phyloP scores from a whole-genome alignment of 1,140 invertebrate species.

The Meloidogyne exigua region DNA sequence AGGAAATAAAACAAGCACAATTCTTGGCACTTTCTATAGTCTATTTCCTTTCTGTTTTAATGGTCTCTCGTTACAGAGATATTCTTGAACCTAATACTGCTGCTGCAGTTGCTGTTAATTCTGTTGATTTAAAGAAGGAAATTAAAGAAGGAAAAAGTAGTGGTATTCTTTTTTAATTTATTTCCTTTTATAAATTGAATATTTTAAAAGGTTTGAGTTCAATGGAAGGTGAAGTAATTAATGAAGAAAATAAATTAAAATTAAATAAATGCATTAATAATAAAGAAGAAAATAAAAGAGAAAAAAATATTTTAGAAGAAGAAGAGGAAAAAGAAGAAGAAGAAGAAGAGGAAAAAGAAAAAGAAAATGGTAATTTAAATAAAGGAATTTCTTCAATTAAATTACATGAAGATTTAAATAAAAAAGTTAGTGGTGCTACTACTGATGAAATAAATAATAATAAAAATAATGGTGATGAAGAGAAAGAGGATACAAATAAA shows the following conservation, averaged over 20 bases:
- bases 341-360: neutral
- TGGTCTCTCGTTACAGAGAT: constrained; percentile 99
- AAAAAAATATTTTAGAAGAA: neutral
- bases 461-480: neutral
- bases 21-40: constrained; percentile 96
- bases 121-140: constrained; percentile 49
- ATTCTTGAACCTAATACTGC: constrained; percentile 79
- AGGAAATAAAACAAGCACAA: constrained; percentile 98
- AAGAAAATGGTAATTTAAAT: neutral
- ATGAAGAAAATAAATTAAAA: neutral
- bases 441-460: constrained; percentile 10
- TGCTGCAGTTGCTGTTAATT: neutral
- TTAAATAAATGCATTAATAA: neutral
- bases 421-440: no score
- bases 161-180: no score
- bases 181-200: neutral
- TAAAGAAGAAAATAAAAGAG: neutral
- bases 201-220: no score
- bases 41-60: constrained; percentile 97
- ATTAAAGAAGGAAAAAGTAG: constrained; percentile 13
- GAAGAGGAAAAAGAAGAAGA: neutral
- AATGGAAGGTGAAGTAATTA: neutral
- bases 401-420: constrained; percentile 3
- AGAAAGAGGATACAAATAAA: neutral
- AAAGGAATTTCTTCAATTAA: constrained; percentile 19